Percentiles rank a stretch among this genome's conserved stretches.
Conservation (phyloP, 2,113 vertebrate species). For the Cyphomyrus plagiostoma region DNA sequence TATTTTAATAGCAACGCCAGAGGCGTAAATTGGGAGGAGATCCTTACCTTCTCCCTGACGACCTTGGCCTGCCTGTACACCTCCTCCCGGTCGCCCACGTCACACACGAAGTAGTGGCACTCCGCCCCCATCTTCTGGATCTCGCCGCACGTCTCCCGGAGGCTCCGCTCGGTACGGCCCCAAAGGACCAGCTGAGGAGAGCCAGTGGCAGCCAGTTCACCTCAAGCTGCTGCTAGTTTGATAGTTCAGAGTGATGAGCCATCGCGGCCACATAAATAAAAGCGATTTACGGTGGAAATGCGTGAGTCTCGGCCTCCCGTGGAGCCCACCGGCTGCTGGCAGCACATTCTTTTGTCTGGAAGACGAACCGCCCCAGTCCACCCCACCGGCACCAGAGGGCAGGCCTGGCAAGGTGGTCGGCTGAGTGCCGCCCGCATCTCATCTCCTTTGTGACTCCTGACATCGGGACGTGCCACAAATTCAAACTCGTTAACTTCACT, state of each 20-base stretch:
- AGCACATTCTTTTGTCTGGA: background rate
- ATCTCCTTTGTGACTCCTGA: background rate
- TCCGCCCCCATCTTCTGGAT: constrained; percentile 81
- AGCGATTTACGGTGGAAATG: background rate
- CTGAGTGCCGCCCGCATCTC: no score
- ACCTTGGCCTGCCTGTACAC: constrained; percentile 91
- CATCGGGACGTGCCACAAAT: background rate
- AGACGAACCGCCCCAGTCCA: background rate
- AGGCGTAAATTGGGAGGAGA: background rate
- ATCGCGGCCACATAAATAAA: background rate
- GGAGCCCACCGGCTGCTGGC: background rate
- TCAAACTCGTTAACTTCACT: background rate
- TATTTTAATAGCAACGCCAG: background rate
- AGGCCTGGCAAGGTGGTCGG: background rate
- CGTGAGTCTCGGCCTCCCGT: background rate
- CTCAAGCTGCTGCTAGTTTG: background rate
- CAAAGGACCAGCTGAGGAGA: constrained; percentile 82
- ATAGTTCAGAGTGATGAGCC: background rate
- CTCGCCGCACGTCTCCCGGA: constrained; percentile 81
- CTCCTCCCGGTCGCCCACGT: constrained; percentile 91
- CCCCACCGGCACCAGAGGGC: background rate
- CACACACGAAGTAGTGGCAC: constrained; percentile 90
- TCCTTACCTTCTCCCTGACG: constrained; percentile 82
- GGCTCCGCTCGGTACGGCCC: constrained; percentile 91
- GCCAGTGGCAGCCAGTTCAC: background rate